Percentiles rank a stretch among this genome's conserved stretches.
Conservation (phyloP, 2,797 vertebrate species). For the Malurus leucopterus region DNA sequence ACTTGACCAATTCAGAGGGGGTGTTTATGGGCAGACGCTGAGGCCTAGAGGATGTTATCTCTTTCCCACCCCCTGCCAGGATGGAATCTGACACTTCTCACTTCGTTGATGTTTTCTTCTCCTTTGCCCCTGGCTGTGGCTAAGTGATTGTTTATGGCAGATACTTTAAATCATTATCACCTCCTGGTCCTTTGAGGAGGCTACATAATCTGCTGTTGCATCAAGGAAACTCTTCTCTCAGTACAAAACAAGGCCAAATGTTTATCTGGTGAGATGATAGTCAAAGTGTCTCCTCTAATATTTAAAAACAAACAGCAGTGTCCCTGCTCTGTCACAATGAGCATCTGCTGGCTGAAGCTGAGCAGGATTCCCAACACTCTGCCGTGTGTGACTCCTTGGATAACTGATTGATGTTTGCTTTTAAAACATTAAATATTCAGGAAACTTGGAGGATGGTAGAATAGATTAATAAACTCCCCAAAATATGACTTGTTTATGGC, state of each 20-base stretch:
- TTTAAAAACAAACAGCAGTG: constrained; percentile 44
- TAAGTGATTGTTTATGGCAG: constrained; percentile 66
- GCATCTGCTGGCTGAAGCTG: neutral
- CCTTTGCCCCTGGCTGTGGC: constrained; percentile 48
- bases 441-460: neutral
- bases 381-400: no score
- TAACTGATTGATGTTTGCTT: neutral
- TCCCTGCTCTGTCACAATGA: neutral
- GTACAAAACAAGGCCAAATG: constrained; percentile 34
- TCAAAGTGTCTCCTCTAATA: constrained; percentile 44
- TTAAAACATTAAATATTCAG: neutral
- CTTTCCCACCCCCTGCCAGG: constrained; percentile 62
- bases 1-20: constrained; percentile 44
- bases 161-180: constrained; percentile 63
- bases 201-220: constrained; percentile 17
- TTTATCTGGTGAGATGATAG: constrained; percentile 40
- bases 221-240: constrained; percentile 39
- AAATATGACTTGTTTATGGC: neutral
- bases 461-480: neutral
- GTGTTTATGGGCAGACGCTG: constrained; percentile 45
- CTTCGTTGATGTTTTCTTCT: constrained; percentile 63
- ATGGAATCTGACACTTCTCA: constrained; percentile 63
- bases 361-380: neutral
- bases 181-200: constrained; percentile 44
- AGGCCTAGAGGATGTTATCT: constrained; percentile 56